Conservation (phyloP, 2,888 invertebrate species). For the Agrilus biguttatus region DNA sequence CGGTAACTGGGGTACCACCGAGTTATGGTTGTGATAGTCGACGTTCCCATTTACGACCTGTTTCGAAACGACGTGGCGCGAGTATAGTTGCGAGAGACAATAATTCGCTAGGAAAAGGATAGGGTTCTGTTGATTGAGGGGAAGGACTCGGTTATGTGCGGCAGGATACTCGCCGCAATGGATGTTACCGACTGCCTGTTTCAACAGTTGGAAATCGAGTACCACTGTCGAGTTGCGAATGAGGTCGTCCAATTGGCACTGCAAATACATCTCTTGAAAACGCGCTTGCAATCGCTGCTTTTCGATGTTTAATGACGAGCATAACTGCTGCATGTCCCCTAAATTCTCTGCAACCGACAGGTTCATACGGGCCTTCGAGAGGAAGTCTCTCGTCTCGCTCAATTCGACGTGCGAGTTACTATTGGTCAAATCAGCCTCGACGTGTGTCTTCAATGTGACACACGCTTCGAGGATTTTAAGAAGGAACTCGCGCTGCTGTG, state of each 20-base stretch:
- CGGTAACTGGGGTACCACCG: constrained; percentile 21
- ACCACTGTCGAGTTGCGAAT: constrained; percentile 50
- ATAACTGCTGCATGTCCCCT: constrained; percentile 45
- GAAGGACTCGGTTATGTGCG: constrained; percentile 23
- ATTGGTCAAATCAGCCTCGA: constrained; percentile 58
- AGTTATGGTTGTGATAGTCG: constrained; percentile 31
- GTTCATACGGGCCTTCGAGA: constrained; percentile 45
- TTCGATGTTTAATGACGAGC: constrained; percentile 45
- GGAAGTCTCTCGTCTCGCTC: constrained; percentile 47
- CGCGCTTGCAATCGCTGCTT: constrained; percentile 52
- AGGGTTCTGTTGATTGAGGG: constrained; percentile 45
- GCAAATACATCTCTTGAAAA: constrained; percentile 57
- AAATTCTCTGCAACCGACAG: constrained; percentile 43
- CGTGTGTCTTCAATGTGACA: constrained; percentile 57
- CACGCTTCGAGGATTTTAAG: constrained; percentile 60
- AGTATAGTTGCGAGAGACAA: constrained; percentile 59
- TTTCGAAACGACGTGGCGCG: constrained; percentile 46
- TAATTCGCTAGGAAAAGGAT: constrained; percentile 61
- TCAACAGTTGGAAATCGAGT: constrained; percentile 51
- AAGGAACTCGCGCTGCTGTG: constrained; percentile 57
- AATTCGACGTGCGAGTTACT: constrained; percentile 52
- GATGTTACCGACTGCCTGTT: constrained; percentile 49
- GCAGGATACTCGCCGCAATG: constrained; percentile 41
- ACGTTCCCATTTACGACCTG: constrained; percentile 35
- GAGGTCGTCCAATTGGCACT: constrained; percentile 55